These are phyloP conservation scores for Rhinichthys osculus DNA, from an alignment of 2,797 vertebrate species.

Conservation along the genomic window DNA sequence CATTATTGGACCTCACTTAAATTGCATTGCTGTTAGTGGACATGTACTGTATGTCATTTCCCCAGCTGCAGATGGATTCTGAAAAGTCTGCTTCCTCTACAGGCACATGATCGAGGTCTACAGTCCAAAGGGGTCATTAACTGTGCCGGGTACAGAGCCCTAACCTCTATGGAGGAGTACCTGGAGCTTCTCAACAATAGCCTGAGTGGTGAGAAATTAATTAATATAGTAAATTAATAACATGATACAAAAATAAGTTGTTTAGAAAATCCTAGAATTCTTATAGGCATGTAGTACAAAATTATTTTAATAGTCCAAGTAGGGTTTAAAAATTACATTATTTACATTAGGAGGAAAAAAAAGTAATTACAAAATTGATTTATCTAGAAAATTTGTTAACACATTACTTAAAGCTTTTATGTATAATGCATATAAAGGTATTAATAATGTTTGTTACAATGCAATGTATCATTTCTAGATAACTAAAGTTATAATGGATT, in stretches of 20 bases:
- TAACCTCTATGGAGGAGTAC: conserved; percentile 92
- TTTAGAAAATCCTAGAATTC: not conserved
- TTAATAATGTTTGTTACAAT: not conserved
- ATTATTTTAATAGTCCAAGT: not conserved
- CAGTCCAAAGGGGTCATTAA: conserved; percentile 84
- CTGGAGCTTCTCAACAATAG: conserved; percentile 85
- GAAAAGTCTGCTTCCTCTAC: not conserved
- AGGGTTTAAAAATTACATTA: not conserved
- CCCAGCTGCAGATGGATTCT: not conserved
- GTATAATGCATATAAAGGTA: not conserved
- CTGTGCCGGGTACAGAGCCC: conserved; percentile 90
- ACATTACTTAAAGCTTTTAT: not conserved
- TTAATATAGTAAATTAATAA: not conserved
- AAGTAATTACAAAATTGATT: too few relatives aligned
- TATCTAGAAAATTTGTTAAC: not conserved
- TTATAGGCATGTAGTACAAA: not conserved
- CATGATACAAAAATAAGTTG: not conserved
- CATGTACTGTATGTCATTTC: not conserved
- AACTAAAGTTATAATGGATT: not conserved
- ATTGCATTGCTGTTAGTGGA: not conserved
- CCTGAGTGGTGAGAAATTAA: conserved; percentile 83
- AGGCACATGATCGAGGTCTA: conserved; percentile 88
- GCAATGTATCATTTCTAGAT: not conserved
- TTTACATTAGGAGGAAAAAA: not conserved
- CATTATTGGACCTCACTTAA: not conserved